phyloP scores from a whole-genome alignment of 2,113 vertebrate genomes.

The Pterocles orientalis region DNA sequence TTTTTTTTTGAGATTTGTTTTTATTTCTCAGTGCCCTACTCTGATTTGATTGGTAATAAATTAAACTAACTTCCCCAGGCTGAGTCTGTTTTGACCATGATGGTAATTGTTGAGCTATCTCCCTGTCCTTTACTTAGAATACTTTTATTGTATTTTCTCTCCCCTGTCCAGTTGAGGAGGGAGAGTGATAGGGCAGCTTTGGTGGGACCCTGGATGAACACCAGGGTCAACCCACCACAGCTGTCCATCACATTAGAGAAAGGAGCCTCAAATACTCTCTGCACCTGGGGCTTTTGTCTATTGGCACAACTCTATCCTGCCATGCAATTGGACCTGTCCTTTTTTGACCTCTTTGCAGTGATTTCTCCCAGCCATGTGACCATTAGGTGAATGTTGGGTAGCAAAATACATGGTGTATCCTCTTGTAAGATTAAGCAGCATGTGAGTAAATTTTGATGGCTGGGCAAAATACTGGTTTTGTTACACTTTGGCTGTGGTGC shows the following conservation, averaged over 20 bases:
- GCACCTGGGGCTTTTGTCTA: background rate
- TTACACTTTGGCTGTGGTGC: background rate
- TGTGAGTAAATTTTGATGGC: background rate
- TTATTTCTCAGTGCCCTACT: too few relatives aligned
- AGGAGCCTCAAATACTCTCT: background rate
- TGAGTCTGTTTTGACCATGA: too few relatives aligned
- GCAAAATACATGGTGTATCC: background rate
- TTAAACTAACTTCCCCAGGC: too few relatives aligned
- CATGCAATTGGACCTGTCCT: background rate
- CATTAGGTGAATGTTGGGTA: background rate
- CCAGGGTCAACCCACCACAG: too few relatives aligned
- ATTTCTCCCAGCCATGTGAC: background rate
- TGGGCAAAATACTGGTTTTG: slow-evolving; percentile 18
- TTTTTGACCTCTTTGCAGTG: background rate
- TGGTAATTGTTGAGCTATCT: too few relatives aligned
- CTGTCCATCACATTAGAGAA: background rate
- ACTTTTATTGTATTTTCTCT: too few relatives aligned
- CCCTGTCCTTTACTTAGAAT: too few relatives aligned
- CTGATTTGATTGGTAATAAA: too few relatives aligned
- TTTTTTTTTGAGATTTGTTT: too few relatives aligned
- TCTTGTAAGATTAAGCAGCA: background rate
- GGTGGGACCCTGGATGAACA: too few relatives aligned
- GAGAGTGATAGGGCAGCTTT: too few relatives aligned
- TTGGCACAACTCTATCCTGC: background rate
- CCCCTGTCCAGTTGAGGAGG: too few relatives aligned